phyloP scores from a whole-genome alignment of 2,113 vertebrate genomes.

The Anguilla japonica region DNA sequence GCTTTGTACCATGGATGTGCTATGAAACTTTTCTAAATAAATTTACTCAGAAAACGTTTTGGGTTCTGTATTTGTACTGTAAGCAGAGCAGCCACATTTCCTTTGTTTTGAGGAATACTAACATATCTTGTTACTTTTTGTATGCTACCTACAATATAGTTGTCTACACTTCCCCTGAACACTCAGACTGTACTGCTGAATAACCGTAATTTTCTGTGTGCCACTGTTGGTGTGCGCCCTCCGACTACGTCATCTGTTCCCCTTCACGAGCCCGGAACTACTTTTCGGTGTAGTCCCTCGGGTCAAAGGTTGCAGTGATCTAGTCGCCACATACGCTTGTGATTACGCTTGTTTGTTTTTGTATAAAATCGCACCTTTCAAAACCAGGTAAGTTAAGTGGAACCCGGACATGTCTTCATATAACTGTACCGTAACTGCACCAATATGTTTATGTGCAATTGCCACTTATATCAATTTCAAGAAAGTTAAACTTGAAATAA shows the following conservation, averaged over 20 bases:
- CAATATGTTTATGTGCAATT: neutral
- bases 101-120: neutral
- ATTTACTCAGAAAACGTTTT: neutral
- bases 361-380: conserved; percentile 32
- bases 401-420: neutral
- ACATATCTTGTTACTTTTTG: neutral
- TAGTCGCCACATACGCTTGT: conserved; percentile 44
- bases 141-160: neutral
- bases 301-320: conserved; percentile 62
- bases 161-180: neutral
- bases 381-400: conserved; percentile 48
- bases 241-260: neutral
- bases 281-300: conserved; percentile 22
- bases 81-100: neutral
- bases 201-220: neutral
- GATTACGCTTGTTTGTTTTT: conserved; percentile 63
- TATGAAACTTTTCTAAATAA: neutral
- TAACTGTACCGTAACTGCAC: neutral
- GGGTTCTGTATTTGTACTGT: neutral
- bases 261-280: conserved; percentile 21
- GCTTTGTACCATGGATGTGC: neutral
- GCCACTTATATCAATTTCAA: neutral
- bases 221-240: neutral
- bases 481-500: neutral
- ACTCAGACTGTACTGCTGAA: neutral